A percentile compares a stretch with the other conserved stretches of the same genome.
Evolutionary conservation across 2,113 vertebrate species (phyloP).

Genomic region (Mionectes macconnelli): DNA sequence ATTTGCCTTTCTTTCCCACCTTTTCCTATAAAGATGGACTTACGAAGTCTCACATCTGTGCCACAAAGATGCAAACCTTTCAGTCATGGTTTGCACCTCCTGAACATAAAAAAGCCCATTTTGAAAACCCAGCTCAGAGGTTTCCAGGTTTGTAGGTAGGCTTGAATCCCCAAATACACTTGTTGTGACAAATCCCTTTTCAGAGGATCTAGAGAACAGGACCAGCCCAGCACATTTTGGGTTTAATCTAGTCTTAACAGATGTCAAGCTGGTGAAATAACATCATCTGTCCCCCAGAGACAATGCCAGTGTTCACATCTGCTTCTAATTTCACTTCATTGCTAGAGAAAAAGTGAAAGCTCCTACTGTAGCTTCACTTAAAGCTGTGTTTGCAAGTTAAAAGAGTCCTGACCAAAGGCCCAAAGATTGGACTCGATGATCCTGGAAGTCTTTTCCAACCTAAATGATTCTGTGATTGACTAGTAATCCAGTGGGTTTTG

Average conservation of each 20-base stretch:
- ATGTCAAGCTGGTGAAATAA: slow-evolving; percentile 56
- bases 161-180: background rate
- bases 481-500: background rate
- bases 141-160: background rate
- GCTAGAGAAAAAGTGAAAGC: slow-evolving; percentile 42
- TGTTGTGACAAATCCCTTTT: background rate
- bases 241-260: slow-evolving; percentile 33
- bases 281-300: slow-evolving; percentile 32
- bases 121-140: background rate
- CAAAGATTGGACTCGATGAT: background rate
- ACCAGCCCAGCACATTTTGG: background rate
- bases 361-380: slow-evolving; percentile 18
- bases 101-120: background rate
- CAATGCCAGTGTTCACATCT: slow-evolving; percentile 21
- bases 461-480: background rate
- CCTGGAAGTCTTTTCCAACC: background rate
- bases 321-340: slow-evolving; percentile 28
- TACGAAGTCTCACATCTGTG: background rate
- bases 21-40: background rate
- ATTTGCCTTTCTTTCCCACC: background rate
- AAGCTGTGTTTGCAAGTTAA: background rate
- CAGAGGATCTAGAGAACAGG: background rate
- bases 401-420: background rate
- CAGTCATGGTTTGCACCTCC: background rate
- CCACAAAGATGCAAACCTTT: background rate